Evolutionary conservation across 2,797 vertebrate genomes (phyloP).

Genomic region (Morus bassanus): DNA sequence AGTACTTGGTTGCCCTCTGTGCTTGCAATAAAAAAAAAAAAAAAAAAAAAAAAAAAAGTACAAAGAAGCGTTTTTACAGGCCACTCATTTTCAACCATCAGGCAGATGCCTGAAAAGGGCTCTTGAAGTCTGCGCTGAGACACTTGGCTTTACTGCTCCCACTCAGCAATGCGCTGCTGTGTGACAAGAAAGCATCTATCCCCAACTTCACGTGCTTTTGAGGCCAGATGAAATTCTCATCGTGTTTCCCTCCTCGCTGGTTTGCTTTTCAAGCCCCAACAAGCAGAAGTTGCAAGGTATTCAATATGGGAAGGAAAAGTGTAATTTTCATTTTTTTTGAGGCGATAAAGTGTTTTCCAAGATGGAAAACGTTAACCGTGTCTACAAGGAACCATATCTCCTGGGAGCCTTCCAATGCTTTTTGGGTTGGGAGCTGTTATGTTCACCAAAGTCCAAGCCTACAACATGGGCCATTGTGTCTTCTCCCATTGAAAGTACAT

Average conservation of each 20-base stretch:
- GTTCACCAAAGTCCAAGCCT: too few relatives aligned
- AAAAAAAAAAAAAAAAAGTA: background rate
- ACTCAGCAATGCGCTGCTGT: too few relatives aligned
- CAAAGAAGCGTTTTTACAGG: background rate
- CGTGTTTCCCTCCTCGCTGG: fast-evolving
- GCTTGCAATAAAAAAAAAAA: background rate
- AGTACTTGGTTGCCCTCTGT: background rate
- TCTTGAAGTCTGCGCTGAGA: background rate
- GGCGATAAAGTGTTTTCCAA: background rate
- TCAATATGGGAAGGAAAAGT: background rate
- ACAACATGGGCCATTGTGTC: background rate
- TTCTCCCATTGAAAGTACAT: background rate
- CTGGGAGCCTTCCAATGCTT: background rate
- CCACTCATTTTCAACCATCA: fast-evolving
- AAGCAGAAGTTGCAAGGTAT: background rate
- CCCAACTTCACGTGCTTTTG: background rate
- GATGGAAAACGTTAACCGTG: background rate
- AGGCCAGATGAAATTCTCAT: background rate
- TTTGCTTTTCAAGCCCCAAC: background rate
- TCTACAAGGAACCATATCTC: background rate
- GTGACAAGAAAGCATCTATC: background rate
- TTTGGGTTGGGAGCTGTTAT: background rate
- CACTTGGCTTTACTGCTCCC: background rate
- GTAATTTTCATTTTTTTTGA: background rate
- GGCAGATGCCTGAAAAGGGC: background rate